phyloP scores from a whole-genome alignment of 2,888 invertebrate genomes.

The Electrophaes corylata region DNA sequence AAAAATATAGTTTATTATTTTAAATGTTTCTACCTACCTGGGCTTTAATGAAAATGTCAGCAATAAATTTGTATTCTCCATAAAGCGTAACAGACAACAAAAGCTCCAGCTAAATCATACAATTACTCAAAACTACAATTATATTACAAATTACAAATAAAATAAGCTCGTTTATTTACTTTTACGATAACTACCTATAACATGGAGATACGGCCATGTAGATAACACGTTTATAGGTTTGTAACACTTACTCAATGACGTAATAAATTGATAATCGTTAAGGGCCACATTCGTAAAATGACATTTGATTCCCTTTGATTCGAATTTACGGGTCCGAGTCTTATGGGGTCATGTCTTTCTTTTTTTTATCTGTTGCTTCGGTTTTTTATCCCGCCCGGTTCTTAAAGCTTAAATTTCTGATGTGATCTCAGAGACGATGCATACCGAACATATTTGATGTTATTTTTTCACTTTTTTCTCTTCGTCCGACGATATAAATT shows the following conservation, averaged over 20 bases:
- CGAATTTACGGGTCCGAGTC: slow-evolving; percentile 77
- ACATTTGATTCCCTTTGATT: slow-evolving; percentile 80
- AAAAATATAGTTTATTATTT: slow-evolving; percentile 32
- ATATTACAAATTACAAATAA: slow-evolving; percentile 16
- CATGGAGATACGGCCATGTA: slow-evolving; percentile 36
- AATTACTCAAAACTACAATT: slow-evolving; percentile 29
- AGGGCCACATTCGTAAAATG: slow-evolving; percentile 66
- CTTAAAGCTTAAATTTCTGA: slow-evolving; percentile 79
- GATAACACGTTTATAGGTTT: slow-evolving; percentile 49
- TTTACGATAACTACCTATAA: slow-evolving; percentile 38
- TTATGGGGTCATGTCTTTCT: slow-evolving; percentile 60
- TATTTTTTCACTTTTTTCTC: slow-evolving; percentile 66
- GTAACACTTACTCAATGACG: slow-evolving; percentile 49
- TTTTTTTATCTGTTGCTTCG: slow-evolving; percentile 51
- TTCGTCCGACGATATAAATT: slow-evolving; percentile 66
- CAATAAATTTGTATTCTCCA: slow-evolving; percentile 15
- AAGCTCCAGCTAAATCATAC: slow-evolving; percentile 22
- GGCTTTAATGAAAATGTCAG: slow-evolving; percentile 24
- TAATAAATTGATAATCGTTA: slow-evolving; percentile 62
- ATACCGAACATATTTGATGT: slow-evolving; percentile 82
- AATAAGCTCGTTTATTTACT: slow-evolving; percentile 33
- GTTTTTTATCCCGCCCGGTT: slow-evolving; percentile 67
- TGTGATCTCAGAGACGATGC: slow-evolving; percentile 78
- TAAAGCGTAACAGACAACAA: slow-evolving; percentile 14
- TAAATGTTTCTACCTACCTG: slow-evolving; percentile 17